A percentile compares a stretch with the other conserved stretches of the same genome.
Conservation (phyloP, 2,113 vertebrate genomes). For the Bubo scandiacus region DNA sequence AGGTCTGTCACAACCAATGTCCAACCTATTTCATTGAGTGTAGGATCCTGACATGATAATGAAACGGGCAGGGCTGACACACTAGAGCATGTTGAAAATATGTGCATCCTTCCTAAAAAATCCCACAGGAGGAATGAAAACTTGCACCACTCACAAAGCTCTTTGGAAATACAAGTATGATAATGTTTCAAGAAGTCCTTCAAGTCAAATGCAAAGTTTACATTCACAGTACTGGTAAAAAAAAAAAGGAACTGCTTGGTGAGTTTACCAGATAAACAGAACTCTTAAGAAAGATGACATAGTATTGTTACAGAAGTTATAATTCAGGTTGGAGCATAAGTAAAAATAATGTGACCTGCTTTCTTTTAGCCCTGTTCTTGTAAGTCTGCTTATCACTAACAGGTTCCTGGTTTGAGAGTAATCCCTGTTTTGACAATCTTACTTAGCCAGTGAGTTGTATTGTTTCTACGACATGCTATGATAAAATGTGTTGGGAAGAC, state of each 20-base stretch:
- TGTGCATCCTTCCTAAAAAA: background rate
- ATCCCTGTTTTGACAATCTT: background rate
- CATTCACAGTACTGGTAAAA: background rate
- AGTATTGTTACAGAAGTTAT: background rate
- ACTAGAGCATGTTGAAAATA: background rate
- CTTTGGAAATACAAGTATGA: background rate
- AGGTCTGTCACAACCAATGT: background rate
- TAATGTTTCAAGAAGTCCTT: background rate
- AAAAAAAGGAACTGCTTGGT: too few relatives aligned
- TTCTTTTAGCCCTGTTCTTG: background rate
- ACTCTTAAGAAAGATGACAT: background rate
- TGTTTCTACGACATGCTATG: background rate
- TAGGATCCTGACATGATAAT: background rate
- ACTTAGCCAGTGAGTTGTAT: background rate
- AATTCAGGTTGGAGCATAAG: background rate
- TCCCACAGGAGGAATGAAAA: background rate
- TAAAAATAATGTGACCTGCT: background rate
- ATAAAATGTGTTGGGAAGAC: background rate
- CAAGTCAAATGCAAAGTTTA: background rate
- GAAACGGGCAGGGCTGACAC: background rate
- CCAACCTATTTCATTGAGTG: fast-evolving
- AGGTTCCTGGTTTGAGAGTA: background rate
- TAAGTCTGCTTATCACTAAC: background rate
- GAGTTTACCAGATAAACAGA: background rate
- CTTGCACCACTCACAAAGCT: background rate